phyloP scores from a whole-genome alignment of 2,797 vertebrate species.

The Antennarius maculatus region DNA sequence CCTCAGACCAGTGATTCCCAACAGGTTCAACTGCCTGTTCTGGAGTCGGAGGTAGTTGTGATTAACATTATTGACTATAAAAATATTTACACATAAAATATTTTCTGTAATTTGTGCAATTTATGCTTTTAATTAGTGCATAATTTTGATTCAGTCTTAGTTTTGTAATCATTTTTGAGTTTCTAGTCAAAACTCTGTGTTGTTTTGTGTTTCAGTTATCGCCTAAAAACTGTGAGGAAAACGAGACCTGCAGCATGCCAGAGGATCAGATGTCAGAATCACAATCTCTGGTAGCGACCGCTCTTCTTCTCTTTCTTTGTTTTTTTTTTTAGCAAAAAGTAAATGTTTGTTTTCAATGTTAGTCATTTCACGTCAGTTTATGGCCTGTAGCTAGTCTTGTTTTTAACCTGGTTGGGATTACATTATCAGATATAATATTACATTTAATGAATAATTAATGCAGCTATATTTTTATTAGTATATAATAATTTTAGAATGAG shows the following conservation, averaged over 20 bases:
- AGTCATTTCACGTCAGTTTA: not conserved
- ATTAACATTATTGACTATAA: not conserved
- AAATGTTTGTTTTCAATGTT: too few relatives aligned
- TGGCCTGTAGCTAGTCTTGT: not conserved
- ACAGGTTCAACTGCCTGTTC: not conserved
- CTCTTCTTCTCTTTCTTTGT: not conserved
- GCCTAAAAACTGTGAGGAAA: not conserved
- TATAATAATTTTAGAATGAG: not conserved
- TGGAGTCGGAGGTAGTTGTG: conserved; percentile 6
- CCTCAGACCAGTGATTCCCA: not conserved
- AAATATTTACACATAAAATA: not conserved
- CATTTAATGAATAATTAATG: too few relatives aligned
- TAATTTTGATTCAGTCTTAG: not conserved
- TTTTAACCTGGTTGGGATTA: not conserved
- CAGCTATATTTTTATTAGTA: too few relatives aligned
- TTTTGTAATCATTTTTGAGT: not conserved
- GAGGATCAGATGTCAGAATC: not conserved
- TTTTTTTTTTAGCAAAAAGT: too few relatives aligned
- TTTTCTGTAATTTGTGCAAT: not conserved
- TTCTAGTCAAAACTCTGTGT: not conserved
- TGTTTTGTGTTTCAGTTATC: conserved; percentile 30
- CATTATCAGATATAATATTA: too few relatives aligned
- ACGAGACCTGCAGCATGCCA: conserved; percentile 10
- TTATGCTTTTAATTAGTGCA: not conserved
- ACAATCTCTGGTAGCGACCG: conserved; percentile 17